Evolutionary conservation across 2,888 invertebrate genomes (phyloP).

Genomic region (Clanis bilineata): DNA sequence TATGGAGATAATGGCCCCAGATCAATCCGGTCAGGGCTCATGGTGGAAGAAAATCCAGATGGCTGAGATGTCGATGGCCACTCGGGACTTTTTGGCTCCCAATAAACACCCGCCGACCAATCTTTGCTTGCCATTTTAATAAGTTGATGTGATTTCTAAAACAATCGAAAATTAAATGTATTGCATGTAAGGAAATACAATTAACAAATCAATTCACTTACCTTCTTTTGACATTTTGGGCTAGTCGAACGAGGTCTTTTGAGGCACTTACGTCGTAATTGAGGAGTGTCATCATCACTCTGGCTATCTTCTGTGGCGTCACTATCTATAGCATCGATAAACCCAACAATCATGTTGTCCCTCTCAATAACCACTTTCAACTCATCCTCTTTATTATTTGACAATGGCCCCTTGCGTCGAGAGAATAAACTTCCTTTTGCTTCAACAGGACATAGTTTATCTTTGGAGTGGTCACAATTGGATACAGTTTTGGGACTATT

Average conservation of each 20-base stretch:
- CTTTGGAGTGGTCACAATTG: constrained; percentile 16
- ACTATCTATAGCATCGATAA: constrained; percentile 66
- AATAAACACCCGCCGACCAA: constrained; percentile 72
- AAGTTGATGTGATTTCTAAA: constrained; percentile 53
- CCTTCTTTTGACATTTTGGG: constrained; percentile 57
- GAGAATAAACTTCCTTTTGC: constrained; percentile 45
- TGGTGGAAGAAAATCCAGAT: constrained; percentile 44
- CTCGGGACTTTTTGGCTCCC: constrained; percentile 73
- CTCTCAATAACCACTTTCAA: constrained; percentile 72
- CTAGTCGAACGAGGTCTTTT: constrained; percentile 60
- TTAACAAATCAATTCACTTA: constrained; percentile 28
- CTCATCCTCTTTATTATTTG: constrained; percentile 58
- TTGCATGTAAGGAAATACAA: not conserved
- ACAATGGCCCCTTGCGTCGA: constrained; percentile 51
- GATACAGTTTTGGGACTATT: constrained; percentile 25
- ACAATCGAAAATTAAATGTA: constrained; percentile 20
- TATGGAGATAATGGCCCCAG: constrained; percentile 58
- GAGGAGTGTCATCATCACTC: constrained; percentile 53
- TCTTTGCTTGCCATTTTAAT: constrained; percentile 69
- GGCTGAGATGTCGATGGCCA: constrained; percentile 51
- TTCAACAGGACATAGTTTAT: constrained; percentile 30
- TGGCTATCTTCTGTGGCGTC: constrained; percentile 65
- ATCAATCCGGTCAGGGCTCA: constrained; percentile 58
- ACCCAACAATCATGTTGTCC: constrained; percentile 76
- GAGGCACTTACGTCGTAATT: constrained; percentile 44